A percentile compares a stretch with the other conserved stretches of the same genome.
phyloP scores from a whole-genome alignment of 2,888 invertebrate genomes.

The Odontomyia ornata region DNA sequence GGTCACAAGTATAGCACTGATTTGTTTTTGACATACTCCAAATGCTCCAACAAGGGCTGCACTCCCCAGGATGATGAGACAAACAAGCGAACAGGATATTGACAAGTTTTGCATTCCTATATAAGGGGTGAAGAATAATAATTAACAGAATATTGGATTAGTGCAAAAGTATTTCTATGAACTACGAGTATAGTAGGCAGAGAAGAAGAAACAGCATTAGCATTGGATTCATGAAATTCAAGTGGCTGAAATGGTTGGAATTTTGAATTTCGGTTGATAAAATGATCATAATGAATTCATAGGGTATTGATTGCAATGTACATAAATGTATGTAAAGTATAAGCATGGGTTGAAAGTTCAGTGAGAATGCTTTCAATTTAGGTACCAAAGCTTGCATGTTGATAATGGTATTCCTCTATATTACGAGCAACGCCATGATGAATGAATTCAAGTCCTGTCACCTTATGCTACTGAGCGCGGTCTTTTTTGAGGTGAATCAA shows the following conservation, averaged over 20 bases:
- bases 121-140: conserved; percentile 19
- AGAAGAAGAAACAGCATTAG: too few relatives aligned
- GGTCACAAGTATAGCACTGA: conserved; percentile 91
- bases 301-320: not conserved
- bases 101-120: conserved; percentile 95
- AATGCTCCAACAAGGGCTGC: conserved; percentile 89
- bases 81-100: conserved; percentile 92
- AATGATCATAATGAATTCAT: not conserved
- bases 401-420: not conserved
- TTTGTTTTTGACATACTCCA: conserved; percentile 89
- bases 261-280: not conserved
- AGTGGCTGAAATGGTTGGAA: not conserved
- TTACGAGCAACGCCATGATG: too few relatives aligned
- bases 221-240: too few relatives aligned
- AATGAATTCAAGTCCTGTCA: too few relatives aligned
- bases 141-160: conserved; percentile 21
- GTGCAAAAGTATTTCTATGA: not conserved
- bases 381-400: not conserved
- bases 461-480: too few relatives aligned
- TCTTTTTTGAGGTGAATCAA: too few relatives aligned
- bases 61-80: conserved; percentile 86
- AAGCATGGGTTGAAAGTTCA: not conserved
- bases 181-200: too few relatives aligned
- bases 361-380: not conserved
- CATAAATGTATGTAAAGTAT: too few relatives aligned